These are phyloP conservation scores for Protomyctophum bolini DNA, from an alignment of 2,113 vertebrate genomes.

Conservation along the genomic window DNA sequence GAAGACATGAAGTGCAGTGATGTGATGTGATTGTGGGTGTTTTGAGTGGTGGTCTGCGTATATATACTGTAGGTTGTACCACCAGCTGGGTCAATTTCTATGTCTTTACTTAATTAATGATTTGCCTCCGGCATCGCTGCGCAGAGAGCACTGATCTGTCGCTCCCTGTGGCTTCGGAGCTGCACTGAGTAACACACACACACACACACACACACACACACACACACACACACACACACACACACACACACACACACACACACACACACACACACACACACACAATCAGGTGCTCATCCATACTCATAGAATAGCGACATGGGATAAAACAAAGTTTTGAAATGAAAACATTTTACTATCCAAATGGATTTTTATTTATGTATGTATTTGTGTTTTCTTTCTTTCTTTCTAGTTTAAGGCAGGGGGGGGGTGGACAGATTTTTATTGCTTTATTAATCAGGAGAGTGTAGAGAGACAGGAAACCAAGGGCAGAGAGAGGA, in stretches of 20 bases:
- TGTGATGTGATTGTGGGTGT: constrained; percentile 26
- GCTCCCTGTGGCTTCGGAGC: constrained; percentile 51
- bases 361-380: no score
- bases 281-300: background rate
- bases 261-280: background rate
- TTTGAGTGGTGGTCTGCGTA: constrained; percentile 18
- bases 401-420: no score
- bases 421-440: no score
- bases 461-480: no score
- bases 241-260: constrained; percentile 8
- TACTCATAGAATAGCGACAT: no score
- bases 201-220: constrained; percentile 42
- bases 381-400: no score
- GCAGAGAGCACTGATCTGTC: constrained; percentile 58
- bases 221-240: constrained; percentile 24
- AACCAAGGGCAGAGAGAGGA: no score
- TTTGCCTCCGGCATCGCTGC: constrained; percentile 66
- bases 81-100: constrained; percentile 71
- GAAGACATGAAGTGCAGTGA: no score
- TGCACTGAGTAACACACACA: constrained; percentile 35
- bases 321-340: no score
- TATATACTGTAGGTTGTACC: constrained; percentile 46
- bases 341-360: no score
- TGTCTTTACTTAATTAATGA: constrained; percentile 75
- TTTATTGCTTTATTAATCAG: no score